A percentile compares a stretch with the other conserved stretches of the same genome.
These are phyloP conservation scores for Tipula lateralis DNA, from an alignment of 2,888 invertebrate genomes.

Conservation along the genomic window DNA sequence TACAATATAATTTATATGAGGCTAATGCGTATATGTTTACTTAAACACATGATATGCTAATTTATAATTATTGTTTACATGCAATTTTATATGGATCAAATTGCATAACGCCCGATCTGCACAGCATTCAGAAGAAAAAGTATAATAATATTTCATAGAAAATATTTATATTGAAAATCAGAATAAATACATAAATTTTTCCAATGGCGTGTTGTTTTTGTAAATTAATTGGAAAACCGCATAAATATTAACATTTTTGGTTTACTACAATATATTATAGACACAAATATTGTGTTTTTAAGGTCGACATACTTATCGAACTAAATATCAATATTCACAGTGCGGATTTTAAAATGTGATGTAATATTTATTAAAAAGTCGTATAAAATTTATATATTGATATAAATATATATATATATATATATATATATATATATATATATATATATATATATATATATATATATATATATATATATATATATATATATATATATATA, in stretches of 20 bases:
- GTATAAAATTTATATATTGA: not conserved
- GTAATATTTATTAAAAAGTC: not conserved
- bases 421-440: not conserved
- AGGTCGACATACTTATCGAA: conserved; percentile 19
- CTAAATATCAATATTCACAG: not conserved
- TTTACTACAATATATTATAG: not conserved
- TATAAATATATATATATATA: not conserved
- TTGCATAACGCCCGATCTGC: not conserved
- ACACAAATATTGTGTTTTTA: not conserved
- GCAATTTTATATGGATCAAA: not conserved
- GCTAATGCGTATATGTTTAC: not conserved
- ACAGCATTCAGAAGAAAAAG: not conserved
- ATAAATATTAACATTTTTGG: conserved; percentile 5
- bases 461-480: no score
- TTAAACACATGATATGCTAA: not conserved
- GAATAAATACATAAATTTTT: not conserved
- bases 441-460: not conserved
- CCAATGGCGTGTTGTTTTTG: not conserved
- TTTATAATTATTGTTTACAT: not conserved
- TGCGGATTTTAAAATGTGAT: not conserved
- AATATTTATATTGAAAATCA: not conserved
- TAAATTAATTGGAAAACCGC: conserved; percentile 19
- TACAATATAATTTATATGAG: not conserved
- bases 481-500: no score
- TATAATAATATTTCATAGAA: not conserved